phyloP scores from a whole-genome alignment of 2,113 vertebrate species.

The Phoenicopterus ruber region DNA sequence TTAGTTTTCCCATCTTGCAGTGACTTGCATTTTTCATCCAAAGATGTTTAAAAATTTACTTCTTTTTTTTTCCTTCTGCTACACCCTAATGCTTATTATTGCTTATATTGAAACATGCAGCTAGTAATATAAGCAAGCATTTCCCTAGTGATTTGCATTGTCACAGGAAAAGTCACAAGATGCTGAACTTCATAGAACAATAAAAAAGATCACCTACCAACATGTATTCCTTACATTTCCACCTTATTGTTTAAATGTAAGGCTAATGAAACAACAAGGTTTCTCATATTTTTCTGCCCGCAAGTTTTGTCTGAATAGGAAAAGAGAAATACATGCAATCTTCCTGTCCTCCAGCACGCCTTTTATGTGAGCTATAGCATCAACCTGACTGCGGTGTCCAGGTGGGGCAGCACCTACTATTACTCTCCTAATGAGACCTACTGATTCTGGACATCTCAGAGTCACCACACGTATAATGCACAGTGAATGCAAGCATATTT shows the following conservation, averaged over 20 bases:
- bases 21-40: neutral
- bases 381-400: neutral
- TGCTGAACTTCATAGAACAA: neutral
- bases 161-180: neutral
- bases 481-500: neutral
- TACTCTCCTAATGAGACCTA: neutral
- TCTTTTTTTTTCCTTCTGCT: neutral
- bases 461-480: neutral
- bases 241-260: neutral
- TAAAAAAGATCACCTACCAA: neutral
- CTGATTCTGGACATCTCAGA: neutral
- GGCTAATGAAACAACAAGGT: neutral
- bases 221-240: neutral
- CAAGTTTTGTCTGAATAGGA: neutral
- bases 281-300: neutral
- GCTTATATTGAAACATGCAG: neutral
- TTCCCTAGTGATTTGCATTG: neutral
- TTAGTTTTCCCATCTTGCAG: neutral
- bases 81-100: neutral
- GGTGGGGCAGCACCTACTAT: neutral
- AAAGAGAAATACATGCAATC: neutral
- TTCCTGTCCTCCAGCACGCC: neutral
- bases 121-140: neutral
- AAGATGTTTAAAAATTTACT: neutral
- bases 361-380: neutral